phyloP scores from a whole-genome alignment of 1,140 invertebrate genomes.

The Panagrolaimus sp. region DNA sequence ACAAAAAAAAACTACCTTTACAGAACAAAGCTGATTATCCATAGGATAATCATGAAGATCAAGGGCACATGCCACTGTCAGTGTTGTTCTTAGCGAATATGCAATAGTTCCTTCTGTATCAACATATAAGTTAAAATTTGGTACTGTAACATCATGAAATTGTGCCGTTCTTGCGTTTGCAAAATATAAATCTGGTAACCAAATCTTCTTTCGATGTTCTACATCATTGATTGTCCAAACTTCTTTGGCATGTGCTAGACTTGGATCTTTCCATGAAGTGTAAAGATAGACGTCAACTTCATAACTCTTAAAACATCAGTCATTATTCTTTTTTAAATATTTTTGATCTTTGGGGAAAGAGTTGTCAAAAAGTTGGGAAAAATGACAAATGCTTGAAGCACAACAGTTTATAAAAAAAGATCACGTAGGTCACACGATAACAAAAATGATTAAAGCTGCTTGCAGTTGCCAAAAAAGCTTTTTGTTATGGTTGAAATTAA shows the following conservation, averaged over 20 bases:
- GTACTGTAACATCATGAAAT: constrained; percentile 11
- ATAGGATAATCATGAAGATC: constrained; percentile 8
- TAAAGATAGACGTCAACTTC: constrained; percentile 14
- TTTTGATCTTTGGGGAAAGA: no score
- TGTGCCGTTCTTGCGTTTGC: background rate
- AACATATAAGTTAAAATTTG: constrained; percentile 10
- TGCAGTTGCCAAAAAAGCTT: no score
- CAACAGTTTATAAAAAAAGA: no score
- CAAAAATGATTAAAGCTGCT: no score
- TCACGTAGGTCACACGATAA: no score
- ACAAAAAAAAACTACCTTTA: no score
- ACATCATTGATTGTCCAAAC: background rate
- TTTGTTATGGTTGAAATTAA: no score
- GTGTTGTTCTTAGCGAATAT: background rate
- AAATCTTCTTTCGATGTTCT: background rate
- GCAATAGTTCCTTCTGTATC: background rate
- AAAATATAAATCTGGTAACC: constrained; percentile 14
- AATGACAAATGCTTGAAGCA: no score
- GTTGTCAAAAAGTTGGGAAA: no score
- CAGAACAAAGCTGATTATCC: constrained; percentile 4
- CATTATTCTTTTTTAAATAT: background rate
- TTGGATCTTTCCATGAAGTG: background rate
- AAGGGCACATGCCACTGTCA: background rate
- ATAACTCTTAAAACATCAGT: background rate
- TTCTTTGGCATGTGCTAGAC: background rate